Evolutionary conservation across 2,888 invertebrate species (phyloP).

Genomic region (Phengaris arion): DNA sequence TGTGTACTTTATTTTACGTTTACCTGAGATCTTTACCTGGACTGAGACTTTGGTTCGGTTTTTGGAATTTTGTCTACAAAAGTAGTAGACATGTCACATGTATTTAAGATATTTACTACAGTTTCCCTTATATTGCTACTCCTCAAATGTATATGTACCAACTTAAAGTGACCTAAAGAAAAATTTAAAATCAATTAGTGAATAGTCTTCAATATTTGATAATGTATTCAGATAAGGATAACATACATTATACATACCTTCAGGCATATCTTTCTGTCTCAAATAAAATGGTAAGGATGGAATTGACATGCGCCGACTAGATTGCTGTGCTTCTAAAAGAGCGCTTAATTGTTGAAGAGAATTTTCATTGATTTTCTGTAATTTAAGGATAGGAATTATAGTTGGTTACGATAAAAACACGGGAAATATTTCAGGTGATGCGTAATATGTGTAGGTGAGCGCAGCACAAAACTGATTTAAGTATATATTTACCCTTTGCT

Average conservation of each 20-base stretch:
- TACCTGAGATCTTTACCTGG: conserved; percentile 47
- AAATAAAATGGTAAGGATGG: conserved; percentile 89
- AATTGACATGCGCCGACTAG: conserved; percentile 79
- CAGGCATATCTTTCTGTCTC: conserved; percentile 81
- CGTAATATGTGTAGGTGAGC: neutral
- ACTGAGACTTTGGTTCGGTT: conserved; percentile 48
- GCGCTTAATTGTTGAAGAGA: conserved; percentile 93
- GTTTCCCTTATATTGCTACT: conserved; percentile 85
- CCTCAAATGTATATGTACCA: conserved; percentile 86
- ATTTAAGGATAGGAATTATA: neutral
- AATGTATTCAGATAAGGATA: neutral
- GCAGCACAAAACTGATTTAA: conserved; percentile 26
- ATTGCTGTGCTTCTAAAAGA: conserved; percentile 88
- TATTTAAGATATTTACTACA: conserved; percentile 86
- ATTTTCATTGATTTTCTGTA: conserved; percentile 91
- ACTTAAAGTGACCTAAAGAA: conserved; percentile 82
- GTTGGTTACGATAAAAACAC: neutral
- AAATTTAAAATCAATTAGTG: neutral
- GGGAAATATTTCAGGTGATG: neutral
- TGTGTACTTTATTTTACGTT: conserved; percentile 5
- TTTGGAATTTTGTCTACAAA: conserved; percentile 87
- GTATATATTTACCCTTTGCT: conserved; percentile 83
- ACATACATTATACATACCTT: conserved; percentile 39
- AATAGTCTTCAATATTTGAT: neutral
- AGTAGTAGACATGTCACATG: conserved; percentile 91